Percentiles rank a stretch among this genome's conserved stretches.
phyloP scores from a whole-genome alignment of 2,113 vertebrate genomes.

The Elephas maximus region DNA sequence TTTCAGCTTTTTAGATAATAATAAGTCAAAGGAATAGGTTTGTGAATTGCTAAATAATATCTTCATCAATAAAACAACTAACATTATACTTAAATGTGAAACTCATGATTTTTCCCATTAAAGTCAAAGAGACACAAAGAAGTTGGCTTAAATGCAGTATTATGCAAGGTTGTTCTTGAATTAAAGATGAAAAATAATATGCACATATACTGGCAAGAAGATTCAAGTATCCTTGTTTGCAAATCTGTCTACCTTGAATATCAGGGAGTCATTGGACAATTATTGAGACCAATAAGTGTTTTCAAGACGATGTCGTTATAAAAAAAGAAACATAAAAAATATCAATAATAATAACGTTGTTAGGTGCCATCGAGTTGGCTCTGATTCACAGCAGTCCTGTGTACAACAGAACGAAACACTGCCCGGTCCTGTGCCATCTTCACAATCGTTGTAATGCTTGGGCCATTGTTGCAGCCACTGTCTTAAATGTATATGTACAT shows the following conservation, averaged over 20 bases:
- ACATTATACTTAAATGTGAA: background rate
- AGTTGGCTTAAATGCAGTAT: background rate
- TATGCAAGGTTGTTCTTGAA: background rate
- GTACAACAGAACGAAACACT: too few species aligned
- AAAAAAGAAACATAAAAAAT: conserved; percentile 7
- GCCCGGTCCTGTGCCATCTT: too few species aligned
- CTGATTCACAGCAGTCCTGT: too few species aligned
- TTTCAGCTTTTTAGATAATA: conserved; percentile 26
- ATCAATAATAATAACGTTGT: background rate
- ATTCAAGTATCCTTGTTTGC: background rate
- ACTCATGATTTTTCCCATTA: background rate
- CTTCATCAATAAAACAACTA: background rate
- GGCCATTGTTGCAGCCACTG: too few species aligned
- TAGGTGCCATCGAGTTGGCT: too few species aligned
- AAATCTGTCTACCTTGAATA: background rate
- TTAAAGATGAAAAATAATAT: conserved; percentile 46
- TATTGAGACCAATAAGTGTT: background rate
- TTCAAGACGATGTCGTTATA: background rate
- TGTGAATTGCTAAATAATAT: conserved; percentile 14
- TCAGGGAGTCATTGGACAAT: background rate
- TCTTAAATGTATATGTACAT: background rate
- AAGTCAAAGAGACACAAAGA: conserved; percentile 33
- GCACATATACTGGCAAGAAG: background rate
- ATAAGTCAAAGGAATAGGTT: conserved; percentile 5
- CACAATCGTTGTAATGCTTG: too few species aligned